Conservation (phyloP, 2,797 vertebrate genomes). For the Otolemur crassicaudatus region DNA sequence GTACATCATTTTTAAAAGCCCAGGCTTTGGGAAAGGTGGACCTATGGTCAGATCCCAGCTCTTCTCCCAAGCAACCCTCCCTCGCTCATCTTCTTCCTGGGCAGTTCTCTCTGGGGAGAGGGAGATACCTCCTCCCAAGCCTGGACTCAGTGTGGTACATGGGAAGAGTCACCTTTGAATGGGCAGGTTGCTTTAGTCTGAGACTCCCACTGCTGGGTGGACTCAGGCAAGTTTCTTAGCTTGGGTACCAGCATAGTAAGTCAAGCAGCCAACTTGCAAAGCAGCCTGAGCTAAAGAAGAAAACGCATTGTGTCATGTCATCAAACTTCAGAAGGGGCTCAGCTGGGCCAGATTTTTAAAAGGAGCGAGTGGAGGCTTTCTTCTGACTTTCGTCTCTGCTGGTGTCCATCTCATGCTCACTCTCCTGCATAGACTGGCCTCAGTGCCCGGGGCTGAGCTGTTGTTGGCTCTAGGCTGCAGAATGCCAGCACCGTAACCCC, state of each 20-base stretch:
- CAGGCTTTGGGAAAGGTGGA: not conserved
- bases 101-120: not conserved
- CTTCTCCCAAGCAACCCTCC: not conserved
- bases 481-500: not conserved
- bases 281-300: not conserved
- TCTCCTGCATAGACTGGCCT: not conserved
- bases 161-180: not conserved
- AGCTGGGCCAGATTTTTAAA: not conserved
- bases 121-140: not conserved
- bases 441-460: not conserved
- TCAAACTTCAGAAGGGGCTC: not conserved
- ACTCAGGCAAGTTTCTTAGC: not conserved
- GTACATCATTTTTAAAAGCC: not conserved
- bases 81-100: not conserved
- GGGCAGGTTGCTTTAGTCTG: not conserved
- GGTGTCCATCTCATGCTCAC: not conserved
- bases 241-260: not conserved
- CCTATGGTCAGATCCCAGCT: not conserved
- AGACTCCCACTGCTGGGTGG: not conserved
- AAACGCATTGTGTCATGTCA: not conserved
- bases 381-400: not conserved
- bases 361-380: not conserved
- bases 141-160: rapidly evolving
- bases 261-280: not conserved
- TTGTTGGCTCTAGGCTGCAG: not conserved